A percentile compares a stretch with the other conserved stretches of the same genome.
These are phyloP conservation scores for Scolopax bukidnonensis DNA, from an alignment of 2,797 vertebrate genomes.

Conservation along the genomic window DNA sequence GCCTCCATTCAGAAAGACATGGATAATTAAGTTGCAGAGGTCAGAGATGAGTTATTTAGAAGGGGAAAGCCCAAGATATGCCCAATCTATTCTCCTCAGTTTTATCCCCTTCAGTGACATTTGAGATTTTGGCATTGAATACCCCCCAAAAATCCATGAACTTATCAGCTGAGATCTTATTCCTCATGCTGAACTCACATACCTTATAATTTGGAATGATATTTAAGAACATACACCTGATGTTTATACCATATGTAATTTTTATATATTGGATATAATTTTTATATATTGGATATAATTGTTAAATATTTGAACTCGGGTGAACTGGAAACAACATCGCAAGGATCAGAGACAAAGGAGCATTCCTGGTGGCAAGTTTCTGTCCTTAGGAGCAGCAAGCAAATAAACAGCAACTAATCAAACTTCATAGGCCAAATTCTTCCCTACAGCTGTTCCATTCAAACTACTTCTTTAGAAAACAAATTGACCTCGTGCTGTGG, in stretches of 20 bases:
- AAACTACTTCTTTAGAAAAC: slow-evolving; percentile 8
- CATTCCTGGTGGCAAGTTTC: not conserved
- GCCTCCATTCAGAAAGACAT: not conserved
- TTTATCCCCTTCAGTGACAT: not conserved
- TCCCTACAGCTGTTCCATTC: not conserved
- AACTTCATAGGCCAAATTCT: slow-evolving; percentile 11
- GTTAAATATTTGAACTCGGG: not conserved
- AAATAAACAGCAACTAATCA: slow-evolving; percentile 39
- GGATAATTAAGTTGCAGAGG: not conserved
- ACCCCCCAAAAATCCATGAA: accelerated
- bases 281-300: not conserved
- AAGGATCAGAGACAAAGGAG: not conserved
- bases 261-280: not conserved
- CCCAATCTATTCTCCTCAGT: not conserved
- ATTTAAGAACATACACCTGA: not conserved
- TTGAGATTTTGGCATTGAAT: not conserved
- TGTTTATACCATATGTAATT: not conserved
- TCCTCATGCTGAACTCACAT: not conserved
- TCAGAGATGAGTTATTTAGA: not conserved
- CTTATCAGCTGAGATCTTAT: not conserved
- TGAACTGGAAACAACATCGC: not conserved
- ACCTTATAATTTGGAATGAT: not conserved
- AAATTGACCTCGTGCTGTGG: not conserved
- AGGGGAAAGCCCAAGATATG: not conserved
- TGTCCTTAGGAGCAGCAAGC: not conserved